Percentiles rank a stretch among this genome's conserved stretches.
phyloP scores from a whole-genome alignment of 2,888 invertebrate genomes.

The Furcula furcula region DNA sequence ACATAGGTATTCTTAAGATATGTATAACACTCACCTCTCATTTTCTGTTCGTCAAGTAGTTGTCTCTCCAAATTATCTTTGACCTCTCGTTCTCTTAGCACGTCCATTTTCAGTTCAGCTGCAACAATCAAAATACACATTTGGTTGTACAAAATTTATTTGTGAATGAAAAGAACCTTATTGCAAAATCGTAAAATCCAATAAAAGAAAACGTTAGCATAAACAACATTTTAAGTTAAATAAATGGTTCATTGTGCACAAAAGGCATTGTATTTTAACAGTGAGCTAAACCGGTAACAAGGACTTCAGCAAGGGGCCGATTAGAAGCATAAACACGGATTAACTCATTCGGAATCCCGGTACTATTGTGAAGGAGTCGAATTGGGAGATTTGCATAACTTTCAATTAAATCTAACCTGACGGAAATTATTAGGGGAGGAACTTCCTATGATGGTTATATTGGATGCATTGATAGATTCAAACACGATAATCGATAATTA shows the following conservation, averaged over 20 bases:
- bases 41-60: slow-evolving; percentile 95
- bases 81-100: slow-evolving; percentile 94
- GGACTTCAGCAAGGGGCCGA: slow-evolving; percentile 75
- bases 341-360: slow-evolving; percentile 80
- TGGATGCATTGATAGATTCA: slow-evolving; percentile 6
- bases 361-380: slow-evolving; percentile 79
- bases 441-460: slow-evolving; percentile 54
- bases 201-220: slow-evolving; percentile 43
- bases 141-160: neutral
- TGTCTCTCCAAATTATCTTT: slow-evolving; percentile 97
- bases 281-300: slow-evolving; percentile 74
- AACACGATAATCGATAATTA: neutral
- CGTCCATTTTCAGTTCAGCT: slow-evolving; percentile 98
- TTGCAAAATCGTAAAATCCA: slow-evolving; percentile 23
- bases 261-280: slow-evolving; percentile 76
- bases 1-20: slow-evolving; percentile 4
- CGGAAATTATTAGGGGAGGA: slow-evolving; percentile 71
- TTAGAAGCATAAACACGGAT: slow-evolving; percentile 80
- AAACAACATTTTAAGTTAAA: slow-evolving; percentile 59
- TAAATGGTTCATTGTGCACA: slow-evolving; percentile 64
- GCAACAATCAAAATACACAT: slow-evolving; percentile 67
- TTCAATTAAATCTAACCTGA: slow-evolving; percentile 79
- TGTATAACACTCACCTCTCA: slow-evolving; percentile 90
- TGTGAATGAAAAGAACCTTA: neutral
- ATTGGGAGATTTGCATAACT: slow-evolving; percentile 81